Evolutionary conservation across 2,888 invertebrate species (phyloP).

Genomic region (Platypus cylindrus): DNA sequence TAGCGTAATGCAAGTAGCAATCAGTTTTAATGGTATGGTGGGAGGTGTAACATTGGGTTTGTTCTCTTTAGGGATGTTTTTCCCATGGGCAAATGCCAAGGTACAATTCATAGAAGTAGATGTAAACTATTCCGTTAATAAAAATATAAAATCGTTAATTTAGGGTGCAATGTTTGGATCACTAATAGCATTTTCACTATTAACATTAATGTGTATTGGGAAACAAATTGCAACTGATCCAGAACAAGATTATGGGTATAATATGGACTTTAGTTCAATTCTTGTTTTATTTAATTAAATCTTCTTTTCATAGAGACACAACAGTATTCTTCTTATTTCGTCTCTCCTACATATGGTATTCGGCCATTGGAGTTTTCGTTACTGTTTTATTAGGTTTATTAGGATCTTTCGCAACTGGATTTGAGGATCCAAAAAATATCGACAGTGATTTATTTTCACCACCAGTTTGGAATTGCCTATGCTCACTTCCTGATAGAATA

Average conservation of each 20-base stretch:
- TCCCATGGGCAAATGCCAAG: slow-evolving; percentile 76
- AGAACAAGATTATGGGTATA: neutral
- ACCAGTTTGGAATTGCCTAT: slow-evolving; percentile 44
- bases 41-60: slow-evolving; percentile 80
- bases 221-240: slow-evolving; percentile 42
- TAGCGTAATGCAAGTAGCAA: slow-evolving; percentile 76
- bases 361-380: slow-evolving; percentile 61
- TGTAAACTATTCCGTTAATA: neutral
- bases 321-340: slow-evolving; percentile 43
- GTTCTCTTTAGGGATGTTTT: slow-evolving; percentile 78
- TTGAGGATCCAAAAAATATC: slow-evolving; percentile 47
- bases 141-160: slow-evolving; percentile 9
- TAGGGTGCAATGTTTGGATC: slow-evolving; percentile 57
- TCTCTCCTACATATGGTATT: slow-evolving; percentile 86
- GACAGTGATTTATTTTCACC: slow-evolving; percentile 58
- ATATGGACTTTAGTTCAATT: too few species aligned
- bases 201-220: slow-evolving; percentile 53
- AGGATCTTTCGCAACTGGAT: slow-evolving; percentile 56
- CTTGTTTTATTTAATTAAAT: slow-evolving; percentile 3
- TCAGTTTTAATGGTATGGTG: slow-evolving; percentile 80
- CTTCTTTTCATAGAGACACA: slow-evolving; percentile 20
- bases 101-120: slow-evolving; percentile 31
- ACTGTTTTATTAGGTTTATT: slow-evolving; percentile 61
- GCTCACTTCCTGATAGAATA: slow-evolving; percentile 37
- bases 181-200: slow-evolving; percentile 43